phyloP scores from a whole-genome alignment of 2,113 vertebrate genomes.

The Xiphorhynchus elegans region DNA sequence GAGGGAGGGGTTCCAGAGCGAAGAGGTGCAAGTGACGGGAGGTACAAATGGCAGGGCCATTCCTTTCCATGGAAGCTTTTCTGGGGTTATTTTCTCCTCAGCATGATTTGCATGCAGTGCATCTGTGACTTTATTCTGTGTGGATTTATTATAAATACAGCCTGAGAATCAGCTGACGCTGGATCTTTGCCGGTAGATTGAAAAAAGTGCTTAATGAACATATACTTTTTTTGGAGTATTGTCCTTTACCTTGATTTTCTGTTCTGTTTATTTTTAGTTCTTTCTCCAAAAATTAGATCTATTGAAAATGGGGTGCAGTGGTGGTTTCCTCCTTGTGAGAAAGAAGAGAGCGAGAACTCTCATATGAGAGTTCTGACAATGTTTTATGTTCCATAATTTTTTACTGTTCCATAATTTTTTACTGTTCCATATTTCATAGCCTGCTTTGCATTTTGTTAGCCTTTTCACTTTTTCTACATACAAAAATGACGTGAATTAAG shows the following conservation, averaged over 20 bases:
- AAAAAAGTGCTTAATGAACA: neutral
- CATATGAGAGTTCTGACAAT: neutral
- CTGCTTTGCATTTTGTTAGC: neutral
- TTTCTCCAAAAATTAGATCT: neutral
- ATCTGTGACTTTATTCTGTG: neutral
- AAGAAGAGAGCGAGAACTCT: neutral
- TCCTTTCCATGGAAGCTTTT: neutral
- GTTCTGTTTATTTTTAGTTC: neutral
- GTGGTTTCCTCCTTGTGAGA: neutral
- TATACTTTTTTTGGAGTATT: neutral
- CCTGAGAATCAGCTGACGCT: neutral
- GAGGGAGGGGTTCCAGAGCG: neutral
- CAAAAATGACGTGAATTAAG: fast-evolving
- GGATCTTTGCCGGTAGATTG: neutral
- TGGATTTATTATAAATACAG: neutral
- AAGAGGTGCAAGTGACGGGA: neutral
- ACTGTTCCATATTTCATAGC: neutral
- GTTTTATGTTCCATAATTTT: neutral
- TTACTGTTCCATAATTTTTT: neutral
- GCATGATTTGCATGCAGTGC: neutral
- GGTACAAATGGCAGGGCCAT: neutral
- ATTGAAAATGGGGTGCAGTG: neutral
- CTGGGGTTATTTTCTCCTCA: neutral
- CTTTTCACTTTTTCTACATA: neutral
- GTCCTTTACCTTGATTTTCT: neutral